Evolutionary conservation across 92 coral and sea anemone genomes (phyloP), one percentile per base, ranked within the genome.

Genomic region (Porites divaricata): DNA sequence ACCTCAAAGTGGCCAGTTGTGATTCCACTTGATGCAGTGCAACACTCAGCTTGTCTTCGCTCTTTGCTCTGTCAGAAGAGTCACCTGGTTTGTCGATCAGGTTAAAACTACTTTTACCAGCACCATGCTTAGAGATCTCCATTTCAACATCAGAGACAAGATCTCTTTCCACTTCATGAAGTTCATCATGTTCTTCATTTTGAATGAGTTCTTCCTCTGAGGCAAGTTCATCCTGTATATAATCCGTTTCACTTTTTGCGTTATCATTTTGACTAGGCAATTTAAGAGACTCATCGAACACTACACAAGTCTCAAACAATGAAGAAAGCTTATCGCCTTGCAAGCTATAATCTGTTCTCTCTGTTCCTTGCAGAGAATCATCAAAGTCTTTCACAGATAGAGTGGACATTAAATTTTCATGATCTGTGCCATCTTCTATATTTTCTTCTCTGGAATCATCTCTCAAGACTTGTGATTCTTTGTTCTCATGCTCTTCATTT

Each of bases 1-100:
- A 84, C 88, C 88, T 84, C 22, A 84, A 57, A 66, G 61, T 63
- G 51, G 59, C 22, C 6, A 84, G 82, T 19, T 84, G 67, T 41
- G 61, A 67, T 56, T 84, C 53, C 74, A 66, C 63, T 8, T 50
- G 72, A 16, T 53, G 75, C 49, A 84, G 10, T 15, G 22, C 57
- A 66, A 51, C 26, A 67, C 9, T 67, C 1, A 74, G 83, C 59
- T 75, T 75, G 13, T 66, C 51, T 8, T 22, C 10, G 52, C 63
- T 52, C 41, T 41, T 73, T 11, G 52, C 16, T 13, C 63, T 21
- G 53, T n/a, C 9, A 14, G 63, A 51, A 73, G 21, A 52, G n/a
- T 73, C 10, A 54, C 14, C 59, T 11, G 76, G 19, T 68, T 67
- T 65, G 25, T 14, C 13, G 6, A 23, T 6, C 28, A 17, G 14